Percentiles rank a stretch among this genome's conserved stretches.
phyloP scores from a whole-genome alignment of 2,113 vertebrate species.

The Eubucco bourcierii region DNA sequence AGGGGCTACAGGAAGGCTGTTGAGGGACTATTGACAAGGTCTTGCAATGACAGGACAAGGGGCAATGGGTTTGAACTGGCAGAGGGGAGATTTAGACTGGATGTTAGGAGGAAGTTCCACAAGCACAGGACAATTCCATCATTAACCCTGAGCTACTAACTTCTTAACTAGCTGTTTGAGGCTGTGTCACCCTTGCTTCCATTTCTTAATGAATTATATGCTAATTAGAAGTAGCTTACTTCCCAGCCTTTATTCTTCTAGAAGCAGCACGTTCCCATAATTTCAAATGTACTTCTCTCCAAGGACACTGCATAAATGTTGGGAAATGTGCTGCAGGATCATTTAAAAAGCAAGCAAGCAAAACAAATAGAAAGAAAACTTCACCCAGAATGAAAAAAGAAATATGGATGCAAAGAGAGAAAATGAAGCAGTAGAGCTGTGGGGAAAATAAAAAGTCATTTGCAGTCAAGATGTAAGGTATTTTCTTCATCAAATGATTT shows the following conservation, averaged over 20 bases:
- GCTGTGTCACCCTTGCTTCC: not conserved
- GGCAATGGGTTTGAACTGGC: no score
- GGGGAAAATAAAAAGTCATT: not conserved
- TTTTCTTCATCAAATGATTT: not conserved
- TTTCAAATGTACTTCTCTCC: conserved; percentile 1
- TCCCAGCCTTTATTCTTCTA: not conserved
- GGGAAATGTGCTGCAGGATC: not conserved
- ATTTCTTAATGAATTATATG: not conserved
- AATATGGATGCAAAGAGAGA: not conserved
- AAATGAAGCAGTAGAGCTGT: not conserved
- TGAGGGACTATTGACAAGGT: no score
- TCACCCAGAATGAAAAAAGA: not conserved
- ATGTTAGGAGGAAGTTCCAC: not conserved
- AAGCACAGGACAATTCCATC: not conserved
- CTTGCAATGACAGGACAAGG: no score
- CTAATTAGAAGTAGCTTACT: not conserved
- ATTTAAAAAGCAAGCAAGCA: not conserved
- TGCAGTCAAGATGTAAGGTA: not conserved
- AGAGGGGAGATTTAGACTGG: no score
- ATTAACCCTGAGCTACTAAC: not conserved
- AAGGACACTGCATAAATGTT: not conserved
- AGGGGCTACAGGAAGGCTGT: no score
- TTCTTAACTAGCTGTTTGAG: not conserved
- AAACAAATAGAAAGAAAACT: not conserved
- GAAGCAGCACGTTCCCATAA: not conserved